Conservation (phyloP, 2,888 invertebrate genomes). For the Rhamphomyia laevipes region DNA sequence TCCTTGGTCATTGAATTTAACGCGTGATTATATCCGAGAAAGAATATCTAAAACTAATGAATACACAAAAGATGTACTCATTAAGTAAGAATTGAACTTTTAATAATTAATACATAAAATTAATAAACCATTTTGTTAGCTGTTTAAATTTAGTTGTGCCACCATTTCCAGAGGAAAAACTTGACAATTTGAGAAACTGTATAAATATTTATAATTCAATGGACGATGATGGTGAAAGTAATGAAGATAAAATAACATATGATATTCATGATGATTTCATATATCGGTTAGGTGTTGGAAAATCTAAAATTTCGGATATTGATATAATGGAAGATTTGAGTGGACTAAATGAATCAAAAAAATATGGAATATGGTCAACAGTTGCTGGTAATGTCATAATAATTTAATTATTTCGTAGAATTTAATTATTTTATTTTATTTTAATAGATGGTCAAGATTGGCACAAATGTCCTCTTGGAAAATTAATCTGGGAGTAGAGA, state of each 20-base stretch:
- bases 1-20: constrained; percentile 28
- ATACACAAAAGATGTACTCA: constrained; percentile 24
- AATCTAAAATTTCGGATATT: background rate
- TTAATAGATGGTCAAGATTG: constrained; percentile 22
- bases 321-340: constrained; percentile 1
- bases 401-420: background rate
- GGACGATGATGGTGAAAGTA: constrained; percentile 2
- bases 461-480: constrained; percentile 29
- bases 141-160: constrained; percentile 26
- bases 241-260: background rate
- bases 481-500: constrained; percentile 25
- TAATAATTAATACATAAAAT: background rate
- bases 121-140: constrained; percentile 15
- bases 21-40: constrained; percentile 22
- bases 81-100: constrained; percentile 19
- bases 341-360: constrained; percentile 5
- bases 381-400: constrained; percentile 21
- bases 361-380: constrained; percentile 27
- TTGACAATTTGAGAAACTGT: constrained; percentile 15
- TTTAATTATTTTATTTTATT: constrained; percentile 1
- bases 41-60: constrained; percentile 21
- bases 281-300: background rate
- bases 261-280: background rate
- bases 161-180: constrained; percentile 17
- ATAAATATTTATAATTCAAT: constrained; percentile 17